Base-by-base conservation (phyloP, 2,888 invertebrate species). In the Ypsolopha sequella region DNA sequence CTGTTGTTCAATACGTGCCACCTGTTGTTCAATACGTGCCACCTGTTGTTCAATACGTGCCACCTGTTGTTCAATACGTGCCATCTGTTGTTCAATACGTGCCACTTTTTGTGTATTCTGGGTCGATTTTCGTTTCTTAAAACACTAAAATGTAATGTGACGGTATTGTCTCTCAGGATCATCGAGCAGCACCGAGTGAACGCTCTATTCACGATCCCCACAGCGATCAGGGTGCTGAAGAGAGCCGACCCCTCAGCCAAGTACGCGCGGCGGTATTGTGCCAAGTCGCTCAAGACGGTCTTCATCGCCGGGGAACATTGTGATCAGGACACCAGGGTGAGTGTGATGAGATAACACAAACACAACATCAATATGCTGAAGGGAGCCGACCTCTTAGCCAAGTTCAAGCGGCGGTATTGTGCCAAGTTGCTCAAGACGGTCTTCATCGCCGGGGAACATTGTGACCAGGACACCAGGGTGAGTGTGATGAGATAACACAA, bases 301-400 rank as follows among this genome's bases (percentile, higher is more conserved):
- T 95, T 95, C 71, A 91, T 95, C 6, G 96, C 96, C 46, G 98
- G 98, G 0, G 98, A 98, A 70, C 96, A 97, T 67, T 95, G 97
- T 69, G 98, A 98, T 70, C 91, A 93, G 59, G 96, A 96, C 66
- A 96, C 97, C 0, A 93, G 95, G 82, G 87, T 86, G 52, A 69
- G 67, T 61, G n/a, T n/a, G n/a, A n/a, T n/a, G n/a, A n/a, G n/a
- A n/a, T n/a, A n/a, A n/a, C n/a, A n/a, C n/a, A n/a, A n/a, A n/a
- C 0, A 97, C 97, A 0, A 95, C 95, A 91, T 97, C 60, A 88
- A 97, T 49, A 94, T 95, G 3, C 90, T 98, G 52, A 91, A 93
- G 64, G 90, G 95, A 53, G 93, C 91, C 53, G 97, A 96, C 74
- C 93, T 94, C 0, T 90, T 92, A 36, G 88, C 91, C 1, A 89